These are phyloP conservation scores for Manacus vitellinus DNA, from an alignment of 2,113 vertebrate species.

Conservation along the genomic window DNA sequence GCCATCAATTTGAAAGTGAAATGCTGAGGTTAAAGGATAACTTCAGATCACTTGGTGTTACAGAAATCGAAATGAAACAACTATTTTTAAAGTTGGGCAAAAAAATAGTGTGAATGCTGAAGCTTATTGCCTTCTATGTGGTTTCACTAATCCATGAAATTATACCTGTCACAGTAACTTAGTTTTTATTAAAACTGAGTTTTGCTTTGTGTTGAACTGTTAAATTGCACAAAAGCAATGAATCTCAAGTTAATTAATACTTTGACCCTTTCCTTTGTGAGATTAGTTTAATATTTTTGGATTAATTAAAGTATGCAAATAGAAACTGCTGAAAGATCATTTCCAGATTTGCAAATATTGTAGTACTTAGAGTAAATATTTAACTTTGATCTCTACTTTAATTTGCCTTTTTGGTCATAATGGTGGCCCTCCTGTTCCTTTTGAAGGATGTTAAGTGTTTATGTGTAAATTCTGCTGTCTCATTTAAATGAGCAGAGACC, in stretches of 20 bases:
- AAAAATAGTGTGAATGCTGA: neutral
- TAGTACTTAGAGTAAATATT: constrained; percentile 64
- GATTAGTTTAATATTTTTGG: constrained; percentile 72
- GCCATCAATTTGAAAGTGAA: neutral
- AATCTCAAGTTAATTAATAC: constrained; percentile 69
- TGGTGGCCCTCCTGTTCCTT: neutral
- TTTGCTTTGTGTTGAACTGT: constrained; percentile 64
- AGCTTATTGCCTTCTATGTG: neutral
- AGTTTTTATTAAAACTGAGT: constrained; percentile 62
- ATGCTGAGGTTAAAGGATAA: neutral
- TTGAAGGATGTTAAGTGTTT: neutral
- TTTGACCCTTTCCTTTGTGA: constrained; percentile 68
- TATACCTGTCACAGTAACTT: constrained; percentile 73
- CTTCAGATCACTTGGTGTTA: neutral
- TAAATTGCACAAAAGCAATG: constrained; percentile 66
- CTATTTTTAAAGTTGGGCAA: neutral
- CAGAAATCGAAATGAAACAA: neutral
- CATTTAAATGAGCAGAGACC: neutral
- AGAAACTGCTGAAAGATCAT: constrained; percentile 56
- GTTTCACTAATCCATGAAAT: constrained; percentile 68
- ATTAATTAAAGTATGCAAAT: constrained; percentile 74
- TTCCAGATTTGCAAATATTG: constrained; percentile 61
- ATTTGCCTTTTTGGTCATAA: constrained; percentile 16
- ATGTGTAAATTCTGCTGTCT: neutral
- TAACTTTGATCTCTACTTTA: constrained; percentile 63